A percentile compares a stretch with the other conserved stretches of the same genome.
Evolutionary conservation across 1,140 invertebrate species (phyloP).

Genomic region (Antheraea mylitta): DNA sequence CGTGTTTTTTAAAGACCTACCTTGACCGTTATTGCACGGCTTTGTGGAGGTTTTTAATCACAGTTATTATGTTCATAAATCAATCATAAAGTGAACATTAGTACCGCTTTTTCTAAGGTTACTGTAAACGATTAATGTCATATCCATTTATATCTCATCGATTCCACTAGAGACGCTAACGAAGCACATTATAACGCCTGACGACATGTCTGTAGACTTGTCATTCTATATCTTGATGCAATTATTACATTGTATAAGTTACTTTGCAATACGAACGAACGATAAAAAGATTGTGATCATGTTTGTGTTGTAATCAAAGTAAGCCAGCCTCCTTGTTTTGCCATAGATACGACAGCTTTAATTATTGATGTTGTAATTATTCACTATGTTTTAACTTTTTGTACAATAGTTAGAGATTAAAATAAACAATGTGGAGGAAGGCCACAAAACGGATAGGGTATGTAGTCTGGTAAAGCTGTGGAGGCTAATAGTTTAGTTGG

Average conservation of each 20-base stretch:
- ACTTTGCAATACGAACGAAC: neutral
- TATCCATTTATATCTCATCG: neutral
- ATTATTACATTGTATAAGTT: neutral
- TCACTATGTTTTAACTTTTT: no score
- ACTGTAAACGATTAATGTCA: neutral
- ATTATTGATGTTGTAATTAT: no score
- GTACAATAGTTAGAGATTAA: no score
- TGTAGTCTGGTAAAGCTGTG: no score
- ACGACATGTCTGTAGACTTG: neutral
- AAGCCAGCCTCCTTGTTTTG: neutral
- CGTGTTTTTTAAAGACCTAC: neutral
- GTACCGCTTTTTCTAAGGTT: neutral
- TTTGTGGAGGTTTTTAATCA: neutral
- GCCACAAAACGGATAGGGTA: no score
- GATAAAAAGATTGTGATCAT: neutral
- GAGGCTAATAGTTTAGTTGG: no score
- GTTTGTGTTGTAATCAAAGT: neutral
- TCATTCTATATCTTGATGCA: neutral
- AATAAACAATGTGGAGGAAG: no score
- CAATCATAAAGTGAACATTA: neutral
- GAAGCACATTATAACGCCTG: neutral
- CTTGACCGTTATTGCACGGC: neutral
- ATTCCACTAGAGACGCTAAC: neutral
- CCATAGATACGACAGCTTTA: no score
- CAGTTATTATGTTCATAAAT: neutral